These are phyloP conservation scores for Catalaphyllia jardinei DNA, from an alignment of 64 coral and sea anemone species.

Conservation along the genomic window DNA sequence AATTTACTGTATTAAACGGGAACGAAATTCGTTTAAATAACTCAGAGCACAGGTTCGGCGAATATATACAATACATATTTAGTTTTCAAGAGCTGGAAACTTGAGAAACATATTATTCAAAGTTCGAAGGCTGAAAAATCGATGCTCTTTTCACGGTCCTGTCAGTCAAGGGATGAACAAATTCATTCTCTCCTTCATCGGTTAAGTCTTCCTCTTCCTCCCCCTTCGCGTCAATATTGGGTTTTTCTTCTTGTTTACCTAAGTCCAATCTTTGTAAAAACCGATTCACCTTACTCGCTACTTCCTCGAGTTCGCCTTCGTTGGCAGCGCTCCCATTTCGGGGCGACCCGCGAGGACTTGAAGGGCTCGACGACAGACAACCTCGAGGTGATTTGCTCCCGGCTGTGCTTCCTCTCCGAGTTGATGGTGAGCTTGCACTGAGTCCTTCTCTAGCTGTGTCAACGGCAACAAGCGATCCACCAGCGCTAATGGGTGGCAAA, in stretches of 20 bases:
- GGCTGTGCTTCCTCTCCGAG: constrained; percentile 17
- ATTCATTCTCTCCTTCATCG: neutral
- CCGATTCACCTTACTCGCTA: constrained; percentile 74
- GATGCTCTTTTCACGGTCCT: constrained; percentile 23
- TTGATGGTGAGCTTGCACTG: neutral
- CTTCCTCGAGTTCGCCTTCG: constrained; percentile 64
- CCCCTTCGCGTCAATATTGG: constrained; percentile 4
- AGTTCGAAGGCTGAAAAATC: constrained; percentile 36
- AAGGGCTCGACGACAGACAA: constrained; percentile 14
- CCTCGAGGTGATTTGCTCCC: constrained; percentile 20
- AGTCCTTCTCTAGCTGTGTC: neutral
- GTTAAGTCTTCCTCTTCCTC: neutral
- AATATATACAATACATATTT: neutral
- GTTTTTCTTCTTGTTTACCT: constrained; percentile 31
- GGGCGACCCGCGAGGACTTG: constrained; percentile 46
- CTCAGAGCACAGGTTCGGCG: neutral
- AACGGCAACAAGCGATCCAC: constrained; percentile 52
- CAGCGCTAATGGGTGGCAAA: constrained; percentile 68
- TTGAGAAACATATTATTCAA: constrained; percentile 14
- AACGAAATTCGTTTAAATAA: neutral
- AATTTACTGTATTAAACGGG: neutral
- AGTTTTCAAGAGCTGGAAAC: neutral
- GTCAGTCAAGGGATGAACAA: neutral
- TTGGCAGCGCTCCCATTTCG: constrained; percentile 58
- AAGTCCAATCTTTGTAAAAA: constrained; percentile 87